Evolutionary conservation across 2,797 vertebrate genomes (phyloP).

Genomic region (Tapirus indicus): DNA sequence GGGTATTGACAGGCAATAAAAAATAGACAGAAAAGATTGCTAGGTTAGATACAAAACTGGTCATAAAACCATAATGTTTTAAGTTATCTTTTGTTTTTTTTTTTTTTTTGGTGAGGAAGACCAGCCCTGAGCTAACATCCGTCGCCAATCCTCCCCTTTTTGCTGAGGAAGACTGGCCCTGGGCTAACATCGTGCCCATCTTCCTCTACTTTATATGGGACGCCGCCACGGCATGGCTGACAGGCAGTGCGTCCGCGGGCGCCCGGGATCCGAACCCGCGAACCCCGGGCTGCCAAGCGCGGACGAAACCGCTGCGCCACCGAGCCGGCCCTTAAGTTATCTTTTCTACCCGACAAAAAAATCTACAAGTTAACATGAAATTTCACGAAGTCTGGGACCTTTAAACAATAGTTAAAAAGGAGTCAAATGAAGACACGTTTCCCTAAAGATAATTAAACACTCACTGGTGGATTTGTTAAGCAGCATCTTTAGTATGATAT

Average conservation of each 20-base stretch:
- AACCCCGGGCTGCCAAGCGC: too few species aligned
- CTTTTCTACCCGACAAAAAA: background rate
- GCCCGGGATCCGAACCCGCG: too few species aligned
- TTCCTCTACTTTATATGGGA: too few species aligned
- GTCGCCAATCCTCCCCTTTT: too few species aligned
- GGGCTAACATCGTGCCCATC: too few species aligned
- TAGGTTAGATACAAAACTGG: background rate
- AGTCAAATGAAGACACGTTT: background rate
- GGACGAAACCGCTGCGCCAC: too few species aligned
- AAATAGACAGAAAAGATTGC: constrained; percentile 18
- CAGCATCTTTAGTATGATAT: background rate
- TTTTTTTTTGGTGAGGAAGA: too few species aligned
- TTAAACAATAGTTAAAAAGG: background rate
- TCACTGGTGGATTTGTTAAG: background rate
- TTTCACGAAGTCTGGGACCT: constrained; percentile 36
- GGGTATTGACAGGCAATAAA: constrained; percentile 8
- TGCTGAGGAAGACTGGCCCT: too few species aligned
- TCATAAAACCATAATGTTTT: constrained; percentile 26
- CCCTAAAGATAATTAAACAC: background rate
- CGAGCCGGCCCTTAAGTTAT: too few species aligned
- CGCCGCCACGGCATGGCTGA: too few species aligned
- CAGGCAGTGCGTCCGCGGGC: too few species aligned
- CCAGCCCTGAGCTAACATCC: too few species aligned
- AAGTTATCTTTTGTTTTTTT: background rate
- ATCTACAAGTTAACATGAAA: background rate